Evolutionary conservation across 2,113 vertebrate species (phyloP), one percentile per base, ranked within the genome.

Genomic region (Sylvicapra grimmia): DNA sequence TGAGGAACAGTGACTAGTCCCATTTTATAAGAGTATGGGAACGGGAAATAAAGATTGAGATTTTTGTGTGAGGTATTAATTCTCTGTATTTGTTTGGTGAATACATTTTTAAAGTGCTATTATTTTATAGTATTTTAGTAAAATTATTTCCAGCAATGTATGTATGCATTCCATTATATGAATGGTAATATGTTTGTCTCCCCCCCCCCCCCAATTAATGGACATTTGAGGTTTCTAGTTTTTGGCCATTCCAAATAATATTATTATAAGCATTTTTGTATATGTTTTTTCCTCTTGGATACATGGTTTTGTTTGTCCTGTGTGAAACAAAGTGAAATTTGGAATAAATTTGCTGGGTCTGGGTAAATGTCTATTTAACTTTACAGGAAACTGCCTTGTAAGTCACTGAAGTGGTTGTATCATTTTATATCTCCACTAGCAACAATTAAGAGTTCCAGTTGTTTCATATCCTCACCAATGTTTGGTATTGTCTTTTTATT

Each of bases 51-150:
- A 29, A 84, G 33, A 92, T 80, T 89, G 84, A 53, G 19, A 51
- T 87, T 61, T 95, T 75, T 49, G 33, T 33, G n/a, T 92, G 87
- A 72, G 27, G 27, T 80, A 6, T 88, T 95, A 87, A 82, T 96
- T 96, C 44, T 80, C 19, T 86, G 56, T 86, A 33, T 94, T 89
- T 92, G 59, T 79, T 96, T 53, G 25, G 14, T 94, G 77, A 85
- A 68, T 92, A 92, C 29, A 89, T 33, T 94, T 92, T 87, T 47
- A n/a, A 92, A 86, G 56, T 85, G 21, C 88, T 91, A 2, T n/a
- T 91, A 84, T 65, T 90, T 84, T 94, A 54, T 8, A n/a, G 4
- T 89, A 94, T 96, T 94, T 96, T 59, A 96, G 89, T 80, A n/a
- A 85, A 93, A 82, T 49, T 92, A 68, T 14, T 94, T 89, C 44